A percentile compares a stretch with the other conserved stretches of the same genome.
These are phyloP conservation scores for Sebastes flavidus DNA, from an alignment of 2,797 vertebrate genomes.

Conservation along the genomic window DNA sequence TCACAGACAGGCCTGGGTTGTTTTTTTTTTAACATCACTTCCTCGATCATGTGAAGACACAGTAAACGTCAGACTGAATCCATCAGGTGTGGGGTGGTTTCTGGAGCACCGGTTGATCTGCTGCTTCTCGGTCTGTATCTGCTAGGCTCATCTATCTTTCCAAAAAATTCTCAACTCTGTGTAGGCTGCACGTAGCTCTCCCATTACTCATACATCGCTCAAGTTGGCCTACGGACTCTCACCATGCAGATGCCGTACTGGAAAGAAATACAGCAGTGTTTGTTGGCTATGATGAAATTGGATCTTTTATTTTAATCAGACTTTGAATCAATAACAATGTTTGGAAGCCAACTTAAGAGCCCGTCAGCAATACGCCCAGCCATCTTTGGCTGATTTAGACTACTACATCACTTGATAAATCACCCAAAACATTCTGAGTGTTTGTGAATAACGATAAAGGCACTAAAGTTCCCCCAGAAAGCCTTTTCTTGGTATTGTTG, in stretches of 20 bases:
- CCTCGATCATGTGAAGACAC: slow-evolving; percentile 38
- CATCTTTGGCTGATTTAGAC: slow-evolving; percentile 16
- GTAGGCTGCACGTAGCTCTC: slow-evolving; percentile 32
- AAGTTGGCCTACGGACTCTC: slow-evolving; percentile 5
- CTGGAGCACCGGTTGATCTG: slow-evolving; percentile 1
- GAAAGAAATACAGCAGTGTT: slow-evolving; percentile 15
- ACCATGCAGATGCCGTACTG: slow-evolving; percentile 26
- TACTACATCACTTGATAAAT: slow-evolving; percentile 51
- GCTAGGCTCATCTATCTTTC: slow-evolving; percentile 62
- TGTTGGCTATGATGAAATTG: slow-evolving; percentile 2
- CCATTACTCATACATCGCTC: slow-evolving; percentile 48
- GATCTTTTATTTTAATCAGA: slow-evolving; percentile 16
- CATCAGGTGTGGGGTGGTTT: slow-evolving; percentile 39
- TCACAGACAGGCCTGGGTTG: slow-evolving; percentile 21
- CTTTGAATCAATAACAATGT: slow-evolving; percentile 9
- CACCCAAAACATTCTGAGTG: slow-evolving; percentile 43
- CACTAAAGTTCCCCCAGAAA: slow-evolving; percentile 36
- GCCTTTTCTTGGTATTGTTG: slow-evolving; percentile 63
- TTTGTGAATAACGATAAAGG: slow-evolving; percentile 57
- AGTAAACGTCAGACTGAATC: slow-evolving; percentile 48
- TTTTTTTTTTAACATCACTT: slow-evolving; percentile 18
- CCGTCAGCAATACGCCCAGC: not conserved
- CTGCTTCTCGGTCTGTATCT: slow-evolving; percentile 39
- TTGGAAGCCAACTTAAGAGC: slow-evolving; percentile 1
- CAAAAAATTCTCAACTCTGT: slow-evolving; percentile 19